phyloP scores from a whole-genome alignment of 1,140 invertebrate species.

The Pygmarrhopalites habei region DNA sequence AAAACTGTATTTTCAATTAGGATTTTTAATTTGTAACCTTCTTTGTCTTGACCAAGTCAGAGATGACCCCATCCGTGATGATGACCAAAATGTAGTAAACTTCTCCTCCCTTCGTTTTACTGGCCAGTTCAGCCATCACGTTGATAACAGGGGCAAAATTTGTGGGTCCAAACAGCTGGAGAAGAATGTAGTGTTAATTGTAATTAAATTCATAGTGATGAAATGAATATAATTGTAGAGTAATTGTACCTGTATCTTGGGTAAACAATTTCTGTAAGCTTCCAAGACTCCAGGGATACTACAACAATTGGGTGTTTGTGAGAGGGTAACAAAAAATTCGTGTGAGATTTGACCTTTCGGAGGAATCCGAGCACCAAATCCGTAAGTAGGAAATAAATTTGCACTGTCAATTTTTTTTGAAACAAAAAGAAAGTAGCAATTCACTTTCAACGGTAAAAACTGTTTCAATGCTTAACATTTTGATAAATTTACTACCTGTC shows the following conservation, averaged over 20 bases:
- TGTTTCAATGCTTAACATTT: too few relatives aligned
- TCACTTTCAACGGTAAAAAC: too few relatives aligned
- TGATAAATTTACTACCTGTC: slow-evolving; percentile 49
- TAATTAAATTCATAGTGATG: too few relatives aligned
- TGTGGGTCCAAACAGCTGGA: slow-evolving; percentile 53
- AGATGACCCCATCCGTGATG: slow-evolving; percentile 61
- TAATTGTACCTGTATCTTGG: too few relatives aligned
- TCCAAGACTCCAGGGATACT: slow-evolving; percentile 42
- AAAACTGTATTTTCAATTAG: too few relatives aligned
- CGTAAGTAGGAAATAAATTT: slow-evolving; percentile 53
- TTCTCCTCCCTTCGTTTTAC: slow-evolving; percentile 45
- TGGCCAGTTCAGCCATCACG: slow-evolving; percentile 49
- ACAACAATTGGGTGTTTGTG: slow-evolving; percentile 53
- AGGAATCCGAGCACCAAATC: slow-evolving; percentile 53
- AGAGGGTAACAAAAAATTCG: slow-evolving; percentile 55
- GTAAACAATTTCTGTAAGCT: slow-evolving; percentile 32
- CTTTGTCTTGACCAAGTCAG: slow-evolving; percentile 57
- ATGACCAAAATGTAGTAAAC: slow-evolving; percentile 59
- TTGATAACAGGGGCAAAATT: slow-evolving; percentile 59
- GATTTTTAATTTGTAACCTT: too few relatives aligned
- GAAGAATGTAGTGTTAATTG: too few relatives aligned
- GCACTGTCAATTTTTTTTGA: too few relatives aligned
- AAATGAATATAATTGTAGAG: too few relatives aligned
- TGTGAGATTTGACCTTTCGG: slow-evolving; percentile 50
- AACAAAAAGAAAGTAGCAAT: too few relatives aligned